Evolutionary conservation across 1,140 invertebrate species (phyloP).

Genomic region (Achroia grisella): DNA sequence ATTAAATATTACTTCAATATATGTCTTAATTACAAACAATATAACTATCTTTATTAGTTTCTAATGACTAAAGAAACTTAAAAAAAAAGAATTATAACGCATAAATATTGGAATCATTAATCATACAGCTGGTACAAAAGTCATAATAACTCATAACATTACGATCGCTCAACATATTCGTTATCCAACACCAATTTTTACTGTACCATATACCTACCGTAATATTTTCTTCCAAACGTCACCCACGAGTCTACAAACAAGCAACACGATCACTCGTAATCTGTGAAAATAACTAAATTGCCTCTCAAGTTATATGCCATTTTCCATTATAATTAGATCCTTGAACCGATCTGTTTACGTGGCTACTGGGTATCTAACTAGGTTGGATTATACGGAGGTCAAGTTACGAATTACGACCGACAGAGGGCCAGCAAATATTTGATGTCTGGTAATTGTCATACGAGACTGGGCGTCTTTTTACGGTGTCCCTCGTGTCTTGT

Average conservation of each 20-base stretch:
- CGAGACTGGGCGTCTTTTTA: constrained; percentile 48
- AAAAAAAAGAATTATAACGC: too few relatives aligned
- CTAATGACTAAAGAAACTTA: too few relatives aligned
- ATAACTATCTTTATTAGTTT: too few relatives aligned
- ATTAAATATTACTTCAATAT: too few relatives aligned
- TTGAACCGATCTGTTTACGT: neutral
- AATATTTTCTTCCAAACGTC: constrained; percentile 36
- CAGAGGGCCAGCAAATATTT: constrained; percentile 65
- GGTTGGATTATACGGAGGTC: constrained; percentile 20
- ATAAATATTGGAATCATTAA: too few relatives aligned
- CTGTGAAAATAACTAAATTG: constrained; percentile 52
- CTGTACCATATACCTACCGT: constrained; percentile 3
- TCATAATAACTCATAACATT: constrained; percentile 1
- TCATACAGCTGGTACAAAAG: too few relatives aligned
- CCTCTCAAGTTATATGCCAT: constrained; percentile 20
- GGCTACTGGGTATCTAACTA: constrained; percentile 6
- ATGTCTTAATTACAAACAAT: too few relatives aligned
- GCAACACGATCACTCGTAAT: constrained; percentile 47
- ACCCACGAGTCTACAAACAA: constrained; percentile 61
- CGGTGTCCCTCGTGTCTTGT: constrained; percentile 24
- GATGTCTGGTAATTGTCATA: constrained; percentile 60
- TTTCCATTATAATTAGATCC: constrained; percentile 19
- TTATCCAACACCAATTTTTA: constrained; percentile 6
- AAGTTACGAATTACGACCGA: constrained; percentile 58
- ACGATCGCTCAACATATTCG: neutral